Evolutionary conservation across 2,888 invertebrate species (phyloP), one percentile per base, ranked within the genome.

Genomic region (Limulus polyphemus): DNA sequence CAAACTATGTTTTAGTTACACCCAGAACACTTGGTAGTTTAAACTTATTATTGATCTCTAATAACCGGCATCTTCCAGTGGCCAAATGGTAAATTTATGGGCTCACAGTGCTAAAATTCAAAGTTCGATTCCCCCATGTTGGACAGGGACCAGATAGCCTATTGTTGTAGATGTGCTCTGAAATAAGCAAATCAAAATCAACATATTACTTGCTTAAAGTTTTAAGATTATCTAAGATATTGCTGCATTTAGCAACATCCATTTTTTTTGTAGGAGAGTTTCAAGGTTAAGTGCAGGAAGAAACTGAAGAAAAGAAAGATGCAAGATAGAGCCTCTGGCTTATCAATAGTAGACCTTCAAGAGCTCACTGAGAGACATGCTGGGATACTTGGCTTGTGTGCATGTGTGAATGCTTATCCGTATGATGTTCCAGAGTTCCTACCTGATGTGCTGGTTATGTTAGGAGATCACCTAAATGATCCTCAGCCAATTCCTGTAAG

Each of bases 401-500:
- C 91, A 10, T 90, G 88, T 75, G 83, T 95, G 55, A 84, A 84
- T 69, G 89, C 93, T 13, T 84, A 87, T 75, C 95, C 95, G 0
- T 95, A 95, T 76, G 86, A 88, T 71, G 84, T 90, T 73, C 85
- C 93, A 66, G 79, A 84, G 73, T 82, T 84, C 75, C 76, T 88
- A 75, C 85, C 94, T 64, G 83, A 84, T 58, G 83, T 93, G 59
- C 83, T 95, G 68, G 84, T 86, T 67, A 83, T 85, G 69, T 80
- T 95, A 50, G 84, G 88, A 62, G 80, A 83, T 11, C 90, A 93
- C 77, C 82, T 90, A 16, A 85, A 84, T 75, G 93, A 91, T 74
- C 90, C 91, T 0, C 88, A 90, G 76, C 92, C 92, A 0, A 86
- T 93, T 73, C 89, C 90, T 68, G 87, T 87, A 75, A 80, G 80